phyloP scores from a whole-genome alignment of 2,113 vertebrate species.

The Campylomormyrus tamandua region DNA sequence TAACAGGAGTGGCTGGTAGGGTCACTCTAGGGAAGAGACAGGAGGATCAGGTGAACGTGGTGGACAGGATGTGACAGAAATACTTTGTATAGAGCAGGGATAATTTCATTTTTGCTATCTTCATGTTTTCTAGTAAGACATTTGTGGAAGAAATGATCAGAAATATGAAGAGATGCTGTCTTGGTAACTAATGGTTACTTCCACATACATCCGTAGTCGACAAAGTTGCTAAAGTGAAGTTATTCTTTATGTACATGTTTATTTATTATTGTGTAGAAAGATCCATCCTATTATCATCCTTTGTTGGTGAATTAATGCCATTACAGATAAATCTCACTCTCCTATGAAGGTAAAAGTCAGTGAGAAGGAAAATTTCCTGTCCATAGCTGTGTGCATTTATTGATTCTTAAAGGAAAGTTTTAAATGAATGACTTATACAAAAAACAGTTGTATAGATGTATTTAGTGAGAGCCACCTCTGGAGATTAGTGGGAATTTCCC shows the following conservation, averaged over 20 bases:
- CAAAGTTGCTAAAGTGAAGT: neutral
- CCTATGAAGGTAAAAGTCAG: conserved; percentile 40
- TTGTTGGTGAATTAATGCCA: conserved; percentile 32
- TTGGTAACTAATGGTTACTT: neutral
- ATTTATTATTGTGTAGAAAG: neutral
- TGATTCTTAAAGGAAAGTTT: conserved; percentile 34
- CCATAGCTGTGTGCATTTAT: conserved; percentile 23
- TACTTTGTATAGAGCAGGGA: neutral
- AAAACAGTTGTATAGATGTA: conserved; percentile 23
- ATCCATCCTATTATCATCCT: conserved; percentile 21
- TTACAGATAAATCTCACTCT: conserved; percentile 33
- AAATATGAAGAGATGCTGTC: neutral
- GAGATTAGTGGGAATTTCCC: neutral
- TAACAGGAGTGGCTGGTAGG: neutral
- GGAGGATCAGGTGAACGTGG: neutral
- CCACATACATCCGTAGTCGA: neutral
- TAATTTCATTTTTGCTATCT: neutral
- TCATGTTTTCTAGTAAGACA: neutral
- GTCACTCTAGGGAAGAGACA: neutral
- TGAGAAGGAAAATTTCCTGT: neutral
- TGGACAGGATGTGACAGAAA: neutral
- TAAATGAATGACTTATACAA: conserved; percentile 34
- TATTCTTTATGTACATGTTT: neutral
- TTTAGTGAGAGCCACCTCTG: neutral
- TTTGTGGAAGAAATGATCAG: neutral